These are phyloP conservation scores for Phengaris arion DNA, from an alignment of 2,888 invertebrate species.

Conservation along the genomic window DNA sequence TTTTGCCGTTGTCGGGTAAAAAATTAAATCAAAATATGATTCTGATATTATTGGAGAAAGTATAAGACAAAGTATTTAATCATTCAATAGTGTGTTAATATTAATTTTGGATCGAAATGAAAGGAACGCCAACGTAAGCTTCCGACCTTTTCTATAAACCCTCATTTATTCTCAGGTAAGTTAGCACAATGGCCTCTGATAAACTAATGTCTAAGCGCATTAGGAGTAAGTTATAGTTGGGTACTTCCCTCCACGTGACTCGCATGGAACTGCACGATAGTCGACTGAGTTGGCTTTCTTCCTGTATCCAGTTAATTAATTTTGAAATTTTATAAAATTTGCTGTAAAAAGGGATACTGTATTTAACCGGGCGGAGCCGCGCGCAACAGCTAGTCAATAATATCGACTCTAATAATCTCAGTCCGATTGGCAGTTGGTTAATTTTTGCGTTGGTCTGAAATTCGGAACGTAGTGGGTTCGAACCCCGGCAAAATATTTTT, in stretches of 20 bases:
- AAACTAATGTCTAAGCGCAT: slow-evolving; percentile 25
- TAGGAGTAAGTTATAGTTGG: slow-evolving; percentile 19
- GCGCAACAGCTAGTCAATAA: too few species aligned
- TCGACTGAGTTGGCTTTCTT: background rate
- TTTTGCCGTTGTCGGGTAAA: too few species aligned
- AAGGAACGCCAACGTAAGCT: slow-evolving; percentile 6
- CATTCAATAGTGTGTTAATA: background rate
- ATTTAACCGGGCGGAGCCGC: too few species aligned
- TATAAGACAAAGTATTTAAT: background rate
- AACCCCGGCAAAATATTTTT: too few species aligned
- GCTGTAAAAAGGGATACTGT: too few species aligned
- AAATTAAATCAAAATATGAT: background rate
- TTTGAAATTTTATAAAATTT: background rate
- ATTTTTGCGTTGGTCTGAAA: too few species aligned
- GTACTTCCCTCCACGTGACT: slow-evolving; percentile 2
- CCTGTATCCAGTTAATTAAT: background rate
- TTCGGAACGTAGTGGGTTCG: too few species aligned
- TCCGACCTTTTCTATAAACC: slow-evolving; percentile 11
- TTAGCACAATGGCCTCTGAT: background rate
- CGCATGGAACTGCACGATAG: background rate
- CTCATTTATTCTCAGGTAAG: background rate
- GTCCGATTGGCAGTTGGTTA: too few species aligned
- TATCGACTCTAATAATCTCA: too few species aligned
- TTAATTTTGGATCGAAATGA: background rate
- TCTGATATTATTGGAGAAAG: background rate